Base-by-base conservation (phyloP, 2,888 invertebrate species). In the Heteropelma amictum region DNA sequence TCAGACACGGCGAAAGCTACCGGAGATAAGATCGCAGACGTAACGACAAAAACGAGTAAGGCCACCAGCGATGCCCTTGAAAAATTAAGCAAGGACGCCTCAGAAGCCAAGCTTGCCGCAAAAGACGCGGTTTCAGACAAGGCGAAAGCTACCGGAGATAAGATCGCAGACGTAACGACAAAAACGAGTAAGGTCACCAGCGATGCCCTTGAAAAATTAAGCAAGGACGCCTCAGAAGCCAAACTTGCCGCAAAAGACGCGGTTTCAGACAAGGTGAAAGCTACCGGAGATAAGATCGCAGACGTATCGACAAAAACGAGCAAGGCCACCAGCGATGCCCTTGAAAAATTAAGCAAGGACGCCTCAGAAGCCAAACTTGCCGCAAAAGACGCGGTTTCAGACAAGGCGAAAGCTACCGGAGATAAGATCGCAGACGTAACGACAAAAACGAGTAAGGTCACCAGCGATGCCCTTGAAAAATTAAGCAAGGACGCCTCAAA, bases 151-250 rank as follows among this genome's bases (percentile, higher is more conserved):
- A 68, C 67, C 6, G 58, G 21, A 68, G 65, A 54, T 7, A 69
- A 69, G 74, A 90, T 91, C n/a, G 90, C 89, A 77, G 91, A 91
- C 78, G 90, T 90, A 83, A 90, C 90, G 5, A 90, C 89, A 64
- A 90, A 90, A 21, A 54, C 90, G 8, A 30, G 51, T 0, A 90
- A 91, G 71, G 90, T 90, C 82, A 90, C 90, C 80, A 90, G 90
- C 5, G 65, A 77, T 38, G 42, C 75, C 10, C 63, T 54, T 21
- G 49, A 72, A 6, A 45, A 77, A 61, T 26, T 77, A 7, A 40
- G 47, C 3, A 64, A 77, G 21, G 74, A 71, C 30, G 35, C 63
- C 1, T 56, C 65, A 10, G 54, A 28, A 63, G 21, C 72, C 7
- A 54, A 63, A n/a, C n/a, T n/a, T n/a, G n/a, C n/a, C n/a, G 54